These are phyloP conservation scores for Pycnonotus jocosus DNA, from an alignment of 2,113 vertebrate genomes.

Conservation along the genomic window DNA sequence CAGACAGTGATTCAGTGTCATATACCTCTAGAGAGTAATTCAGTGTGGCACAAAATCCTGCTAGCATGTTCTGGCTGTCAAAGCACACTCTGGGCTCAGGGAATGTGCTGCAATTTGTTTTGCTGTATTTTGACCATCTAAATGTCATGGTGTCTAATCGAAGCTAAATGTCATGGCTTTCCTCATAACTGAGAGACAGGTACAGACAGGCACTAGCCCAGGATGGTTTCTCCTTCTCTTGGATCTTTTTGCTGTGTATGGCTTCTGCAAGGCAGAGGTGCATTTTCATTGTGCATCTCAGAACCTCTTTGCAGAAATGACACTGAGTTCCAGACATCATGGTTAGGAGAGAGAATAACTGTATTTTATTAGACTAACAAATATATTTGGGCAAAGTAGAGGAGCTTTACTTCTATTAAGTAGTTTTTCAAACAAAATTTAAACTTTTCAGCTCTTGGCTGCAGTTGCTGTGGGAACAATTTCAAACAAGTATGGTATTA, in stretches of 20 bases:
- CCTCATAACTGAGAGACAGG: not conserved
- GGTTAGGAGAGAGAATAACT: not conserved
- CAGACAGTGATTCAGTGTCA: not conserved
- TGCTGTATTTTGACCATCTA: not conserved
- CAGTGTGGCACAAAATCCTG: not conserved
- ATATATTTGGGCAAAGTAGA: not conserved
- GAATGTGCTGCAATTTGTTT: not conserved
- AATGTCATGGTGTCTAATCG: not conserved
- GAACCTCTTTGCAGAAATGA: not conserved
- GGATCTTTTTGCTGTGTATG: not conserved
- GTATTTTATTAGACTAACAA: not conserved
- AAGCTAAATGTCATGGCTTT: not conserved
- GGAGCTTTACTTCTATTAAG: not conserved
- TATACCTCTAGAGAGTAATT: not conserved
- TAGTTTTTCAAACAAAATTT: not conserved
- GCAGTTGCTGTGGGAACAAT: not conserved
- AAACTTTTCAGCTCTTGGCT: not conserved
- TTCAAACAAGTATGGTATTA: not conserved
- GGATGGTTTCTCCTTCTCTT: not conserved
- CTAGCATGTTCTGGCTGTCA: not conserved
- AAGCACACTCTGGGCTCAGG: rapidly evolving
- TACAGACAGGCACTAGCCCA: not conserved
- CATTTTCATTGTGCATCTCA: not conserved
- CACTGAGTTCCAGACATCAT: not conserved
- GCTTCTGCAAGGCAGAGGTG: not conserved